Base-by-base conservation (phyloP, 2,888 invertebrate genomes). In the Xylota sylvarum region DNA sequence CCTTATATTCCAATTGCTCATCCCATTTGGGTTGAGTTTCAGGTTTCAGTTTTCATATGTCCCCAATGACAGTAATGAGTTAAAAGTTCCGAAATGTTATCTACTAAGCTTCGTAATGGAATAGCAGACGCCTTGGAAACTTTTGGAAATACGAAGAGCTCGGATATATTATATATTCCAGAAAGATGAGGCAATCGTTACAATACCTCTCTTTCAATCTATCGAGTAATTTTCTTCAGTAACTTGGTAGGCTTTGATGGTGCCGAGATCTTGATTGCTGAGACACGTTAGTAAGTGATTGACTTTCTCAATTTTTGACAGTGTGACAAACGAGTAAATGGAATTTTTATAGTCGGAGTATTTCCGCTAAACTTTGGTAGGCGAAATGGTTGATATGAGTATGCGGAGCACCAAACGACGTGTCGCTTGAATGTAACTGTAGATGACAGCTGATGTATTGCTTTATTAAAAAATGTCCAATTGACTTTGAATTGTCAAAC, bases 21-120 rank as follows among this genome's bases (percentile, higher is more conserved):
- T 72, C 48, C 70, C 46, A 48, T 3, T 74, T n/a, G 1, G 58
- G 5, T 19, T 65, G 50, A 0, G 37, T 12, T 5, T 65, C 37
- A 0, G 48, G 7, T 14, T 60, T 48, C 7, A 48, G 4, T 40
- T 5, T 2, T 1, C 1, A n/a, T 4, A 1, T 3, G 65, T 23
- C 1, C 65, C 50, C 5, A 50, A 19, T 1, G 65, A 65, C 23
- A 35, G 46, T 3, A 72, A 23, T 5, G 72, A 60, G 12, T 58
- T 72, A 60, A 64, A 0, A 73, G n/a, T 17, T 50, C 60, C 1
- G 60, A 62, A 4, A 77, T 81, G 7, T 85, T 56, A 2, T 87
- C 87, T n/a, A 43, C 40, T 4, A 37, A 50, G 40, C 35, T 48
- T 40, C 50, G 48, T 7, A 73, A 6, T 10, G 50, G 60, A 1